A percentile compares a stretch with the other conserved stretches of the same genome.
These are phyloP conservation scores for Cecropterus lyciades DNA, from an alignment of 1,140 invertebrate species.

Conservation along the genomic window DNA sequence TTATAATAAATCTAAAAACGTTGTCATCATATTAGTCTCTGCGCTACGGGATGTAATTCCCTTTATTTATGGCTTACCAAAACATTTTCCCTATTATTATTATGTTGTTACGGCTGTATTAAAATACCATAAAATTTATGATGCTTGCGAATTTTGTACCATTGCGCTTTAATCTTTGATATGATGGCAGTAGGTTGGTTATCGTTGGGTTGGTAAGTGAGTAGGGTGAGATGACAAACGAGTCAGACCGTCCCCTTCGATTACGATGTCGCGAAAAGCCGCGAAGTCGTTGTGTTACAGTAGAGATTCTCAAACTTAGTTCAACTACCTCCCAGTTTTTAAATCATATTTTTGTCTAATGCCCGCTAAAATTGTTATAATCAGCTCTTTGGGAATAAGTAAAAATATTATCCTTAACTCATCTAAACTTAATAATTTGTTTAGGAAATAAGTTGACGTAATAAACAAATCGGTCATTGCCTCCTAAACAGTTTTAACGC, in stretches of 20 bases:
- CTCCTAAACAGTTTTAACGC: too few species aligned
- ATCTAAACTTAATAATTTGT: too few species aligned
- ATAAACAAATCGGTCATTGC: too few species aligned
- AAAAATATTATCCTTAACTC: too few species aligned
- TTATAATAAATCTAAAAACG: slow-evolving; percentile 23
- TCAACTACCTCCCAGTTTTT: too few species aligned
- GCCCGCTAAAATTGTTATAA: too few species aligned
- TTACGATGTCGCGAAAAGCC: slow-evolving; percentile 67
- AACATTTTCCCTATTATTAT: slow-evolving; percentile 83
- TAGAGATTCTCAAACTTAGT: too few species aligned
- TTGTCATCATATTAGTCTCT: slow-evolving; percentile 54
- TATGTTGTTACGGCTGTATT: slow-evolving; percentile 81
- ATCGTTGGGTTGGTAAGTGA: slow-evolving; percentile 23
- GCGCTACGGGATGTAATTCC: slow-evolving; percentile 61
- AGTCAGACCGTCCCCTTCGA: slow-evolving; percentile 68
- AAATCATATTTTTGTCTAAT: too few species aligned
- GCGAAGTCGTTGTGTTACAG: slow-evolving; percentile 64
- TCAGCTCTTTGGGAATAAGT: too few species aligned
- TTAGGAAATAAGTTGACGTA: too few species aligned
- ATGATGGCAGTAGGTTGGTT: slow-evolving; percentile 20
- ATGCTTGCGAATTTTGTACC: slow-evolving; percentile 60
- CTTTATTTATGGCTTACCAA: slow-evolving; percentile 82
- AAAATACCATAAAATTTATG: slow-evolving; percentile 82
- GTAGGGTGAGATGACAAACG: slow-evolving; percentile 73
- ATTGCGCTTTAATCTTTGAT: slow-evolving; percentile 35